These are phyloP conservation scores for Brachionus plicatilis DNA, from an alignment of 1,140 invertebrate genomes.

Conservation along the genomic window DNA sequence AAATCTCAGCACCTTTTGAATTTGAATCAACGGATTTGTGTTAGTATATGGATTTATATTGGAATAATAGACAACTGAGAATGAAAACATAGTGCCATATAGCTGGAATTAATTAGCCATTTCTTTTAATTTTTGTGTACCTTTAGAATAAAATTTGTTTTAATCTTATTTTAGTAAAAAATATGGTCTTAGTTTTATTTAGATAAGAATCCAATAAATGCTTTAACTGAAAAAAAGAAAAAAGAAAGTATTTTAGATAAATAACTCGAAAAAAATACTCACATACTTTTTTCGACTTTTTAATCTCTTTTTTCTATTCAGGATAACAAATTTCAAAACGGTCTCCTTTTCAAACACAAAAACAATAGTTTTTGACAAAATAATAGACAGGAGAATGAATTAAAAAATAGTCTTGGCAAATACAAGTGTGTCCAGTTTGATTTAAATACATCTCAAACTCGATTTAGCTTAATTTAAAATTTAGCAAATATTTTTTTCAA, in stretches of 20 bases:
- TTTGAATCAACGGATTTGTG: background rate
- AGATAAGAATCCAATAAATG: conserved; percentile 22
- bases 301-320: background rate
- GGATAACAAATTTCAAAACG: background rate
- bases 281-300: conserved; percentile 2
- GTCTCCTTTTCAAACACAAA: background rate
- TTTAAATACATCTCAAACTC: background rate
- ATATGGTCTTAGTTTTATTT: conserved; percentile 23
- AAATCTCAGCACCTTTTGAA: background rate
- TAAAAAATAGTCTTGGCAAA: background rate
- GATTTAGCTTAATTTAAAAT: background rate
- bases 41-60: background rate
- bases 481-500: no score
- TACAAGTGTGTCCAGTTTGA: background rate
- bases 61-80: background rate
- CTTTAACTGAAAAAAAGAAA: no score
- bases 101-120: background rate
- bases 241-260: background rate
- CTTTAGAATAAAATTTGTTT: conserved; percentile 8
- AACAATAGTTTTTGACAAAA: background rate
- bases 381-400: background rate
- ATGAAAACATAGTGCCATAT: background rate
- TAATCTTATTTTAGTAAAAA: conserved; percentile 12
- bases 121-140: conserved; percentile 2
- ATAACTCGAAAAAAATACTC: background rate